phyloP scores from a whole-genome alignment of 2,113 vertebrate species.

The Xenus cinereus region DNA sequence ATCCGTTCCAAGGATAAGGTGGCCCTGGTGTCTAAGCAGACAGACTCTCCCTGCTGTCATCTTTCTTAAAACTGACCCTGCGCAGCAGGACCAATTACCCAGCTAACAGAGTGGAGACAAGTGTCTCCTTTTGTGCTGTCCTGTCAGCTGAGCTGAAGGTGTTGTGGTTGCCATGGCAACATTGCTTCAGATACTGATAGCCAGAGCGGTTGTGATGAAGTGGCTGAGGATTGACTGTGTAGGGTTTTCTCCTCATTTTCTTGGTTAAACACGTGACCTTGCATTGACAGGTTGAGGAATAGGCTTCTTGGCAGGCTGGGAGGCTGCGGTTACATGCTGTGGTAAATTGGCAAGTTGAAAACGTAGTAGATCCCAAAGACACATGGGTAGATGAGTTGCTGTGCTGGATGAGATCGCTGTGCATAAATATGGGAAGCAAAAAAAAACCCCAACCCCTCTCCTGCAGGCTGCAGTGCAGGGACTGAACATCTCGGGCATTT shows the following conservation, averaged over 20 bases:
- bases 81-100: constrained; percentile 60
- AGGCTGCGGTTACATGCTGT: background rate
- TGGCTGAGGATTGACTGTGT: background rate
- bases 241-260: background rate
- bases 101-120: constrained; percentile 53
- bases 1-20: constrained; percentile 27
- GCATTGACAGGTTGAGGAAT: background rate
- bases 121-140: background rate
- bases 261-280: background rate
- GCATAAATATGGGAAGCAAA: background rate
- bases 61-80: background rate
- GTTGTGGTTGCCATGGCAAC: background rate
- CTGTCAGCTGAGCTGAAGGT: background rate
- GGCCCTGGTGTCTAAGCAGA: constrained; percentile 21
- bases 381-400: background rate
- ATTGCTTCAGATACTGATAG: background rate
- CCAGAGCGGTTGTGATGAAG: background rate
- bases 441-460: background rate
- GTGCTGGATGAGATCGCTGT: background rate
- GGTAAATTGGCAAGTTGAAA: background rate
- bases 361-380: background rate
- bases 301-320: background rate
- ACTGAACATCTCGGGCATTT: accelerated
- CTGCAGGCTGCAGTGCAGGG: background rate
- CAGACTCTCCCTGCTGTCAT: constrained; percentile 22